Conservation (phyloP, 1,140 invertebrate genomes). For the Drosophila erecta region DNA sequence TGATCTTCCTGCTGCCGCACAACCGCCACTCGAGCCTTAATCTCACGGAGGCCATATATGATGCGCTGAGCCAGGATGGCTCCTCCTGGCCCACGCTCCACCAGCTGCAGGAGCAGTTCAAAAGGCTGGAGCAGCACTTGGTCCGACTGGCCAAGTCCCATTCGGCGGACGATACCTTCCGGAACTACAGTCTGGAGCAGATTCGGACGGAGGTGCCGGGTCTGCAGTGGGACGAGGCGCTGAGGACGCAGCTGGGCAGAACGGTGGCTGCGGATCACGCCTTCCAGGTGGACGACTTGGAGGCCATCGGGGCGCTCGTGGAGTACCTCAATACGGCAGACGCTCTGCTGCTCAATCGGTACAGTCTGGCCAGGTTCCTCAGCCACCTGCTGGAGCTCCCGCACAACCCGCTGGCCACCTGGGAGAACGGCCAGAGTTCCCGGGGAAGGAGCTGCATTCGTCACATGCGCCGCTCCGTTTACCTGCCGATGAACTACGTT, state of each 20-base stretch:
- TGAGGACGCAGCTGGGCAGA: constrained; percentile 38
- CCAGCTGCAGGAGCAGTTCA: constrained; percentile 29
- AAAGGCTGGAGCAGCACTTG: constrained; percentile 22
- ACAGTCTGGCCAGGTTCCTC: constrained; percentile 54
- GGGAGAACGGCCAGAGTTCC: neutral
- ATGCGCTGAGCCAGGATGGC: constrained; percentile 20
- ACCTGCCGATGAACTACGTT: constrained; percentile 67
- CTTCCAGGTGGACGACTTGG: constrained; percentile 57
- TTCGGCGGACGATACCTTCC: constrained; percentile 34
- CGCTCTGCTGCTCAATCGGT: constrained; percentile 37
- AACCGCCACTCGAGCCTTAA: constrained; percentile 53
- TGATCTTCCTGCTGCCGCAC: constrained; percentile 56
- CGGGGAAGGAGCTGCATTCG: constrained; percentile 38
- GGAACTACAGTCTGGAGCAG: constrained; percentile 26
- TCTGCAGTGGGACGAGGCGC: constrained; percentile 40
- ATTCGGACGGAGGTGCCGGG: constrained; percentile 38
- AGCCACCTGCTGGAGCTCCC: constrained; percentile 51
- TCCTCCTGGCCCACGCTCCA: constrained; percentile 6
- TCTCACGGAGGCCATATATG: constrained; percentile 44
- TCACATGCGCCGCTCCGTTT: constrained; percentile 66
- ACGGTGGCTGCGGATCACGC: constrained; percentile 14
- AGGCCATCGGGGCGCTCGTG: constrained; percentile 20
- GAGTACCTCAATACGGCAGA: constrained; percentile 43
- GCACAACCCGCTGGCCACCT: constrained; percentile 53
- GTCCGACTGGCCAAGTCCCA: constrained; percentile 10